Base-by-base conservation (phyloP, 1,140 invertebrate species). In the Reticulitermes speratus region DNA sequence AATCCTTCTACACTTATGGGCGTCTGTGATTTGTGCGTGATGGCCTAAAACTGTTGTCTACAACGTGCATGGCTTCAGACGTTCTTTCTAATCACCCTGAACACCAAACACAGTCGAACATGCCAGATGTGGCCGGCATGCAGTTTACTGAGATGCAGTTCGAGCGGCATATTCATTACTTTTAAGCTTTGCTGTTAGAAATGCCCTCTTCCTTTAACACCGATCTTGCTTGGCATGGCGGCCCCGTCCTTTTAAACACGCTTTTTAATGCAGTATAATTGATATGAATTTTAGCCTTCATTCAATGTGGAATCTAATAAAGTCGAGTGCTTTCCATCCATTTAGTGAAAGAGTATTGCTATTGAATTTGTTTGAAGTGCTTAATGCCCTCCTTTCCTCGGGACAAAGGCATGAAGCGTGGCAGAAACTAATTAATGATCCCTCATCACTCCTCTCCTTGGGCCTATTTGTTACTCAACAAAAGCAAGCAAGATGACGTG, bases 301-400 rank as follows among this genome's bases (percentile, higher is more conserved):
- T 75, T 75, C 65, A 30, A 75, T 75, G 65, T 75, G 65, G n/a
- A 75, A 75, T 75, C 65, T n/a, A 75, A 75, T 65, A 65, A 65
- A 65, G 59, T 65, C 59, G 59, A 65, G 59, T 65, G 59, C 59
- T 65, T 65, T 65, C 59, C 59, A 65, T 65, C 59, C 25, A 65
- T 65, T 65, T 48, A 48, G 45, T 48, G 45, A 48, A 48, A 48
- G 45, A 48, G 45, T 48, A 16, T 48, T 12, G 45, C 45, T 19
- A 21, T 65, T 21, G 19, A 65, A 65, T n/a, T 65, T 65, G 25
- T 65, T 23, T 65, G 59, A 65, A 65, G 59, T 65, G 59, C 59
- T 75, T 75, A 75, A 75, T 75, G n/a, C 14, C 25, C 65, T 75
- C 6, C 65, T 21, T 55, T 55, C 16, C 52, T 55, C 52, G 52